Evolutionary conservation across 2,113 vertebrate genomes (phyloP), one percentile per base, ranked within the genome.

Genomic region (Pomatorhinus ruficollis): DNA sequence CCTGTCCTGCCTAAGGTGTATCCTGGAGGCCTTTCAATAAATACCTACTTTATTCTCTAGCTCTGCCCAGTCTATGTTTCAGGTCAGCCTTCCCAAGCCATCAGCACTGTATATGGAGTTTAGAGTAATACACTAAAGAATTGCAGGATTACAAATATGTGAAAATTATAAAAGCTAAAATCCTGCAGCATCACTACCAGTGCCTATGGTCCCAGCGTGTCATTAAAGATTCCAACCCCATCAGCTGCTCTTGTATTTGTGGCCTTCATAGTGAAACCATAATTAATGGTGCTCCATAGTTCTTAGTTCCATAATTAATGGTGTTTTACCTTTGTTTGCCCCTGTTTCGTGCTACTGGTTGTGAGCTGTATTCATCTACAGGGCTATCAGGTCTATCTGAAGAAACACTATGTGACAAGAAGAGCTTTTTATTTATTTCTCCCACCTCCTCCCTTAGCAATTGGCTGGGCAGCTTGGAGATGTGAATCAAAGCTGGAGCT

Each of bases 401-500:
- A 97, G 40, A 82, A 90, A 47, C 8, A 5, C 30, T 47, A 16
- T 15, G 47, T 50, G 80, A 66, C 8, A 7, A 87, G 88, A 54
- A 76, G 35, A 75, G 30, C 12, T 86, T 86, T 83, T 53, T 35
- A n/a, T 69, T 94, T 69, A 6, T 81, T 89, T 88, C 85, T 45
- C 60, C 30, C 47, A 44, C 35, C 31, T 91, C 31, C 5, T 45
- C 54, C 83, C 50, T 71, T 49, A 90, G 78, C 39, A 74, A 89
- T 90, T 96, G 89, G 23, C 89, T 81, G 81, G 56, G 92, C 54
- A 95, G 83, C 63, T 90, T 27, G 23, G 94, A 91, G 64, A 70
- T 70, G 85, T 69, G 63, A 95, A 92, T 97, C 80, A 95, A 97
- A 95, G 52, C 53, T 97, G 91, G 68, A 82, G 87, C 28, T 90